Evolutionary conservation across 2,113 vertebrate genomes (phyloP).

Genomic region (Chrysochloris asiatica): DNA sequence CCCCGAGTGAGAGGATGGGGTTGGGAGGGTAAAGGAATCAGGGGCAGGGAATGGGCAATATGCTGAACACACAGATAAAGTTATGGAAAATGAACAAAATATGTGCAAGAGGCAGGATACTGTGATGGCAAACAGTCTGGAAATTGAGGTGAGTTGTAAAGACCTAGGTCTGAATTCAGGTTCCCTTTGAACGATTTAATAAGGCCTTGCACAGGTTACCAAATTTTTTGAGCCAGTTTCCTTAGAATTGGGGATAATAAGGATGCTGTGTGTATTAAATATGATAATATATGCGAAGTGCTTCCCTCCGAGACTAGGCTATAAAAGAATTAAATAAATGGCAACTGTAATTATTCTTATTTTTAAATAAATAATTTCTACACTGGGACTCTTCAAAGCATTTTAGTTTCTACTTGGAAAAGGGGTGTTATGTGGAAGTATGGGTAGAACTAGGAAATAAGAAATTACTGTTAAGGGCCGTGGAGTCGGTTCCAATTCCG

Average conservation of each 20-base stretch:
- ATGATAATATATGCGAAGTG: slow-evolving; percentile 1
- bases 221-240: slow-evolving; percentile 1
- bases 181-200: background rate
- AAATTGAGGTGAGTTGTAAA: background rate
- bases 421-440: background rate
- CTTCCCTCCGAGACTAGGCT: background rate
- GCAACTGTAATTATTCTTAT: background rate
- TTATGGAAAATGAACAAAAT: background rate
- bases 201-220: background rate
- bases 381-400: background rate
- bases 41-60: background rate
- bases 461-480: no score
- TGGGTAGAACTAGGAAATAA: slow-evolving; percentile 14
- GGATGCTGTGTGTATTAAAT: background rate
- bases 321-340: slow-evolving; percentile 8
- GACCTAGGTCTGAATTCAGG: background rate
- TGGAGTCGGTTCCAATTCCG: no score
- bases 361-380: slow-evolving; percentile 12
- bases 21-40: no score
- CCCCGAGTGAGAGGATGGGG: no score
- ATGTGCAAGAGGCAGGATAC: background rate
- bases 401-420: background rate
- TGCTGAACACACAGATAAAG: background rate
- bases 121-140: background rate
- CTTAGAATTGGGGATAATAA: background rate